Conservation (phyloP, 2,113 vertebrate genomes). For the Abramis brama region DNA sequence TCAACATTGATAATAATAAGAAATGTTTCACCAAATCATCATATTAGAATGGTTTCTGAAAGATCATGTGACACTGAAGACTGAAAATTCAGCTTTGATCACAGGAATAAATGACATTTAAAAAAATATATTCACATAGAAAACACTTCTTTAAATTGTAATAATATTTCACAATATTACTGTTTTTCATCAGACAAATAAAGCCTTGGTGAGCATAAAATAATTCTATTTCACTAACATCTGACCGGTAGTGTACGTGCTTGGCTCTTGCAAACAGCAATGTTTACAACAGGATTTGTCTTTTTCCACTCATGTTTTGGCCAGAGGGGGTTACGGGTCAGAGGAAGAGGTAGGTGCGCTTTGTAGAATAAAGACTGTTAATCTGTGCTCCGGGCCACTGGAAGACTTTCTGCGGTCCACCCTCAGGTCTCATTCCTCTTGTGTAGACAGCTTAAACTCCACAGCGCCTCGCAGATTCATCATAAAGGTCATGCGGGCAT, state of each 20-base stretch:
- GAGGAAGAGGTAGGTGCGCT: constrained; percentile 22
- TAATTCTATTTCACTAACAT: not conserved
- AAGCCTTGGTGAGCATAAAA: not conserved
- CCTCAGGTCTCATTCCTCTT: constrained; percentile 9
- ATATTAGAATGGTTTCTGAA: not conserved
- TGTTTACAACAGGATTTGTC: constrained; percentile 60
- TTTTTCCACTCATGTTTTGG: constrained; percentile 63
- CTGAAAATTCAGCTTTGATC: not conserved
- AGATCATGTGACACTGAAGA: not conserved
- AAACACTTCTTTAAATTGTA: not conserved
- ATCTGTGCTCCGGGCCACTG: constrained; percentile 36
- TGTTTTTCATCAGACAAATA: not conserved
- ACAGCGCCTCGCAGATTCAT: not conserved
- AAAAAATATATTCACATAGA: not conserved
- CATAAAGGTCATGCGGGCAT: not conserved
- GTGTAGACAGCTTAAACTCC: not conserved
- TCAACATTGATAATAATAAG: not conserved
- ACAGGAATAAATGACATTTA: not conserved
- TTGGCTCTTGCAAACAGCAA: constrained; percentile 49
- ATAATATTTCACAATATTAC: not conserved
- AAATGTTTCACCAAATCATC: not conserved
- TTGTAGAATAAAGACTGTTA: constrained; percentile 35
- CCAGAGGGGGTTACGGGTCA: constrained; percentile 34
- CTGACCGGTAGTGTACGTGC: constrained; percentile 21
- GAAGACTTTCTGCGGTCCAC: not conserved